Evolutionary conservation across 2,888 invertebrate species (phyloP).

Genomic region (Meiosimyza platycephala): DNA sequence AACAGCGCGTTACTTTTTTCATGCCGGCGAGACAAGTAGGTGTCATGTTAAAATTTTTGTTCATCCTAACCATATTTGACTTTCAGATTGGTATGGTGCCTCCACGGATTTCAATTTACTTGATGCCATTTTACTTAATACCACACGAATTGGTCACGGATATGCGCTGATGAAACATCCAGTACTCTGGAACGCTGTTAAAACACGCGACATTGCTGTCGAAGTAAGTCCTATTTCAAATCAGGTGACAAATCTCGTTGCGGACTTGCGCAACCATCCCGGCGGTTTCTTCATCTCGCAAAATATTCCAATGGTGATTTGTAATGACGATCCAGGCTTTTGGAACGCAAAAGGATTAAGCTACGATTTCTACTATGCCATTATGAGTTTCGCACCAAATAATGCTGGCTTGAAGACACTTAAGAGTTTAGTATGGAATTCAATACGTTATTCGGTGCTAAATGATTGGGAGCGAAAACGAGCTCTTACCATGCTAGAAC

Average conservation of each 20-base stretch:
- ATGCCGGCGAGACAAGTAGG: conserved; percentile 75
- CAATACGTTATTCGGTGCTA: conserved; percentile 67
- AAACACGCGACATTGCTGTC: conserved; percentile 60
- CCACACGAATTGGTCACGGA: conserved; percentile 66
- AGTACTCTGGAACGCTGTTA: conserved; percentile 60
- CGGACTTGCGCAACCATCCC: conserved; percentile 76
- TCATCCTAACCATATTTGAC: too few species aligned
- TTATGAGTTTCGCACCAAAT: conserved; percentile 73
- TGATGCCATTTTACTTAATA: conserved; percentile 64
- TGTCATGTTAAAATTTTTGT: background rate
- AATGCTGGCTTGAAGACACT: conserved; percentile 72
- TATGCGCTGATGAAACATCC: conserved; percentile 65
- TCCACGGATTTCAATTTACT: conserved; percentile 72
- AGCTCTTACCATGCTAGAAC: conserved; percentile 53
- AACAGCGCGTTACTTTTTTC: conserved; percentile 71
- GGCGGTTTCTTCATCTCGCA: conserved; percentile 70
- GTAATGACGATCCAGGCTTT: conserved; percentile 75
- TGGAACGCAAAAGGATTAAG: conserved; percentile 74
- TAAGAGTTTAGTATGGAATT: conserved; percentile 74
- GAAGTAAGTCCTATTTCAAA: conserved; percentile 66
- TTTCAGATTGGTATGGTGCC: conserved; percentile 69
- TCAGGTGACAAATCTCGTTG: conserved; percentile 69
- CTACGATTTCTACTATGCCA: conserved; percentile 76
- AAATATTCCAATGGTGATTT: conserved; percentile 73
- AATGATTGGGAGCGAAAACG: conserved; percentile 48